These are phyloP conservation scores for Platypus cylindrus DNA, from an alignment of 2,888 invertebrate species.

Conservation along the genomic window DNA sequence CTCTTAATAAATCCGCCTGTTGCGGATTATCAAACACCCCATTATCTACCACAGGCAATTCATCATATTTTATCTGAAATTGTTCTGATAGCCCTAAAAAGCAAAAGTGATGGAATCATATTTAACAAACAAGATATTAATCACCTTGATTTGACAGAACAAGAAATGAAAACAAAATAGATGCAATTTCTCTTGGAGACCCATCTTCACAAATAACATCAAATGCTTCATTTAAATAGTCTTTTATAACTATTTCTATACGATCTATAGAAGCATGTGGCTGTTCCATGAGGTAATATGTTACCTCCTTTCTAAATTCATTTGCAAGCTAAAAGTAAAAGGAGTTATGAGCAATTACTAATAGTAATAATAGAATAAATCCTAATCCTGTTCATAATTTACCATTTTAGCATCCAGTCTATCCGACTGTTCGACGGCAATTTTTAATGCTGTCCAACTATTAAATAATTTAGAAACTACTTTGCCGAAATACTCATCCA, in stretches of 20 bases:
- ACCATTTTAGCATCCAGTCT: constrained; percentile 57
- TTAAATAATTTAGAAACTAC: constrained; percentile 55
- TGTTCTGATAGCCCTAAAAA: constrained; percentile 38
- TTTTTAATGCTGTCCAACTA: constrained; percentile 57
- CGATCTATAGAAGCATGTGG: constrained; percentile 44
- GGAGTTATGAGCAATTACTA: constrained; percentile 6
- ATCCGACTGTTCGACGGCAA: constrained; percentile 62
- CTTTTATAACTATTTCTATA: constrained; percentile 51
- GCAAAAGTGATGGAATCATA: neutral
- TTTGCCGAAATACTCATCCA: constrained; percentile 22
- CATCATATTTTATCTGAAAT: constrained; percentile 43
- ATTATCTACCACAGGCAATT: constrained; percentile 46
- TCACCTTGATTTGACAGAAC: constrained; percentile 39
- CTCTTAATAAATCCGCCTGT: constrained; percentile 11
- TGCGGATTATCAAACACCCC: no score
- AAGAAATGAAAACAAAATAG: constrained; percentile 43
- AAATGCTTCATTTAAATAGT: constrained; percentile 61
- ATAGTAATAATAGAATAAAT: neutral
- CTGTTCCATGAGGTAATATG: constrained; percentile 47
- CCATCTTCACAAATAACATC: constrained; percentile 59
- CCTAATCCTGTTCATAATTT: no score
- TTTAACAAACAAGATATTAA: neutral
- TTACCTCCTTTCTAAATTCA: constrained; percentile 50
- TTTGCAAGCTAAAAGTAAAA: constrained; percentile 44
- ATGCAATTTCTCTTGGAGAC: constrained; percentile 53